A percentile compares a stretch with the other conserved stretches of the same genome.
These are phyloP conservation scores for Tromatobia lineatoria DNA, from an alignment of 2,888 invertebrate genomes.

Conservation along the genomic window DNA sequence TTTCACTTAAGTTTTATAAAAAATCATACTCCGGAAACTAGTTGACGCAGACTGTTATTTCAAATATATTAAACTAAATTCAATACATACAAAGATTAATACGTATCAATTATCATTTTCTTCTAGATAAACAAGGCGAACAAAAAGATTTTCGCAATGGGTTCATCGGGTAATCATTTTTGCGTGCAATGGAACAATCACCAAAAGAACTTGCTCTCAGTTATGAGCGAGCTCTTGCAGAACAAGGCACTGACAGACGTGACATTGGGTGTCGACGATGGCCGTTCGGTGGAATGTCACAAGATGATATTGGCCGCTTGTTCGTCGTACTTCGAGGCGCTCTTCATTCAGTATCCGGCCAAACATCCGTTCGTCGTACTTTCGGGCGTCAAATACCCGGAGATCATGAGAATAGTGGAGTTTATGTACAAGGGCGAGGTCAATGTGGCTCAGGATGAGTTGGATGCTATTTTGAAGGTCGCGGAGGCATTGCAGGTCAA, in stretches of 20 bases:
- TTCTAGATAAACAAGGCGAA: slow-evolving; percentile 20
- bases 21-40: too few species aligned
- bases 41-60: too few species aligned
- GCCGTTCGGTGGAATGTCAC: slow-evolving; percentile 88
- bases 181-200: slow-evolving; percentile 91
- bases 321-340: slow-evolving; percentile 88
- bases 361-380: slow-evolving; percentile 89
- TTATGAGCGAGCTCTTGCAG: slow-evolving; percentile 88
- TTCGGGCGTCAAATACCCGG: slow-evolving; percentile 92
- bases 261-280: slow-evolving; percentile 88
- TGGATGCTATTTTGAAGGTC: slow-evolving; percentile 87
- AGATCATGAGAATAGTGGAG: slow-evolving; percentile 95
- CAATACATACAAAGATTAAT: neutral
- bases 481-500: slow-evolving; percentile 89
- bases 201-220: slow-evolving; percentile 88
- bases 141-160: slow-evolving; percentile 74
- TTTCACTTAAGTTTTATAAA: too few species aligned
- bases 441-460: slow-evolving; percentile 94
- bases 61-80: neutral
- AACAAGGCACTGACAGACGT: slow-evolving; percentile 89
- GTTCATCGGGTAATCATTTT: slow-evolving; percentile 85
- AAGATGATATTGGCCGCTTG: slow-evolving; percentile 89
- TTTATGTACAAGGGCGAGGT: slow-evolving; percentile 98
- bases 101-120: slow-evolving; percentile 1
- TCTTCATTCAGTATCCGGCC: slow-evolving; percentile 88